A percentile compares a stretch with the other conserved stretches of the same genome.
Evolutionary conservation across 1,140 invertebrate genomes (phyloP).

Genomic region (Calycopis cecrops): DNA sequence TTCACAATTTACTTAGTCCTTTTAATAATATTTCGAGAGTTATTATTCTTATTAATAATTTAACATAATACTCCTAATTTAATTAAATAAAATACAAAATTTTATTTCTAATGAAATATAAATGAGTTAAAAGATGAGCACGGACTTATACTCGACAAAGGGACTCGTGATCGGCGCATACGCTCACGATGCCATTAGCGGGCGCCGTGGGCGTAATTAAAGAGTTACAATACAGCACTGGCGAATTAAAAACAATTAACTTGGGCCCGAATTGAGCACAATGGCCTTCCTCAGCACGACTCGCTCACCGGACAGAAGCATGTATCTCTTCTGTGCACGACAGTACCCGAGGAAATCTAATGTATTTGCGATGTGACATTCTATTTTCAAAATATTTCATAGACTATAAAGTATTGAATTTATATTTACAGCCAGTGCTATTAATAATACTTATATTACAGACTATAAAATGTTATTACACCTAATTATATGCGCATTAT

Average conservation of each 20-base stretch:
- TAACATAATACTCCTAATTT: no score
- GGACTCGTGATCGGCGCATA: slow-evolving; percentile 38
- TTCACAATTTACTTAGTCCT: no score
- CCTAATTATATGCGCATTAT: no score
- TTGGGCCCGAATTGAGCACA: slow-evolving; percentile 57
- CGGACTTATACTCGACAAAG: slow-evolving; percentile 45
- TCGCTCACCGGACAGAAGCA: slow-evolving; percentile 25
- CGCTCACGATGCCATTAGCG: slow-evolving; percentile 55
- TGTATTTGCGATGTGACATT: no score
- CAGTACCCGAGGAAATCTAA: slow-evolving; percentile 15
- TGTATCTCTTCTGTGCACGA: slow-evolving; percentile 23
- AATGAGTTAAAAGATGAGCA: slow-evolving; percentile 15
- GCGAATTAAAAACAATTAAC: slow-evolving; percentile 71
- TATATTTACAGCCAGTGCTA: no score
- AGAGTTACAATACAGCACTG: slow-evolving; percentile 57
- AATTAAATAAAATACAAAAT: not conserved
- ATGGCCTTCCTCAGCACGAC: slow-evolving; percentile 52
- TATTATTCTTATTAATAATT: no score
- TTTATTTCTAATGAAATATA: slow-evolving; percentile 6
- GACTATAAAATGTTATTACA: no score
- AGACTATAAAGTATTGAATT: no score
- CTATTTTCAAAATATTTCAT: no score
- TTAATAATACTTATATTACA: no score
- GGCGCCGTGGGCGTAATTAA: slow-evolving; percentile 62
- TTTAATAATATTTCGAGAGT: no score